phyloP scores from a whole-genome alignment of 2,888 invertebrate genomes.

The Dexiosoma caninum region DNA sequence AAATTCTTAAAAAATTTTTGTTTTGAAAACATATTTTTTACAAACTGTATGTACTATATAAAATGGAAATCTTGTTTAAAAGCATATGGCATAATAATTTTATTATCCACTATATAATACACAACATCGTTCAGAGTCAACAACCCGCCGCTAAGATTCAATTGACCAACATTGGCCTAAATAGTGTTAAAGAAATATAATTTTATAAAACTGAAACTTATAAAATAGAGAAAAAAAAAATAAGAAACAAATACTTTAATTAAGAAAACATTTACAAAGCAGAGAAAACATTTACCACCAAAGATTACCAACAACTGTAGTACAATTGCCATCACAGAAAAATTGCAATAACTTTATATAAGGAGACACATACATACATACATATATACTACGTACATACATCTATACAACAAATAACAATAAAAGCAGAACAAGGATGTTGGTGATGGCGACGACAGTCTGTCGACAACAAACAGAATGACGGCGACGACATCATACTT shows the following conservation, averaged over 20 bases:
- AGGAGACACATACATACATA: neutral
- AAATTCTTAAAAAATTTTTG: too few species aligned
- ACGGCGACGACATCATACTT: conserved; percentile 29
- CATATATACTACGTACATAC: conserved; percentile 26
- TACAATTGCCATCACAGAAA: conserved; percentile 49
- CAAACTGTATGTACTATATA: too few species aligned
- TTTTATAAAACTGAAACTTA: conserved; percentile 26
- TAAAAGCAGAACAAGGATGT: conserved; percentile 25
- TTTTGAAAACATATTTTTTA: too few species aligned
- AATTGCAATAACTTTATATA: conserved; percentile 40
- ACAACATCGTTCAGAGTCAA: conserved; percentile 34
- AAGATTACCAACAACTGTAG: conserved; percentile 55
- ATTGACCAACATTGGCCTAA: conserved; percentile 44
- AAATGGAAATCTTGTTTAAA: too few species aligned
- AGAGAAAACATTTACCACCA: conserved; percentile 38
- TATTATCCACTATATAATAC: neutral
- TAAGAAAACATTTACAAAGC: conserved; percentile 46
- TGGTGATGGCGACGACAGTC: conserved; percentile 47
- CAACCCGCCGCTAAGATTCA: conserved; percentile 36
- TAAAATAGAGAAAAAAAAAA: conserved; percentile 7
- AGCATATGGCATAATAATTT: neutral
- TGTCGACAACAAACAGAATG: conserved; percentile 55
- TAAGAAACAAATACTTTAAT: conserved; percentile 53
- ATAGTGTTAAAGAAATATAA: conserved; percentile 39
- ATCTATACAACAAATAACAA: conserved; percentile 2